Evolutionary conservation across 2,888 invertebrate genomes (phyloP).

Genomic region (Orthonevra nobilis): DNA sequence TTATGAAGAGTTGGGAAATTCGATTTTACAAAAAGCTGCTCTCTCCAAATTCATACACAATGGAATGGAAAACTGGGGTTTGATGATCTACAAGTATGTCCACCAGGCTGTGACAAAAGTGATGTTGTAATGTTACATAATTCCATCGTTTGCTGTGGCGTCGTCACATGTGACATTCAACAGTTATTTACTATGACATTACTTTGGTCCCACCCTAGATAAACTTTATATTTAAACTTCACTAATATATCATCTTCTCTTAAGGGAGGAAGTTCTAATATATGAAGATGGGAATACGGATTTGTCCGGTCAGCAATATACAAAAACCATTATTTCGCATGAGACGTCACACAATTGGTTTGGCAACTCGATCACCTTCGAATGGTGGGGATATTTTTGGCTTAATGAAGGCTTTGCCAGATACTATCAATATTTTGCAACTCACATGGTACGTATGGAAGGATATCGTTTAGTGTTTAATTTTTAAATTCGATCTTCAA

Average conservation of each 20-base stretch:
- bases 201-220: no score
- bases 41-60: conserved; percentile 88
- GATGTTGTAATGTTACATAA: no score
- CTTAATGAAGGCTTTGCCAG: conserved; percentile 85
- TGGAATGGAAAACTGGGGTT: conserved; percentile 96
- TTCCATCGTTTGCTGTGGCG: no score
- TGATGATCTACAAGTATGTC: conserved; percentile 89
- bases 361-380: conserved; percentile 82
- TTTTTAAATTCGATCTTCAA: conserved; percentile 75
- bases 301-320: conserved; percentile 76
- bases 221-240: no score
- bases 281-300: conserved; percentile 74
- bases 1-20: conserved; percentile 82
- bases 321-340: conserved; percentile 81
- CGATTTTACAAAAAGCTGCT: conserved; percentile 89
- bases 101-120: no score
- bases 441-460: conserved; percentile 80
- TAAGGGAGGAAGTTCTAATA: conserved; percentile 74
- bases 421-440: conserved; percentile 85
- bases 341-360: conserved; percentile 85
- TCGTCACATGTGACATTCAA: no score
- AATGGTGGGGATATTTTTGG: conserved; percentile 83
- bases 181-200: no score
- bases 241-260: no score
- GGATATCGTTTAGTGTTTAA: conserved; percentile 55